Evolutionary conservation across 2,888 invertebrate genomes (phyloP).

Genomic region (Toxonevra muliebris): DNA sequence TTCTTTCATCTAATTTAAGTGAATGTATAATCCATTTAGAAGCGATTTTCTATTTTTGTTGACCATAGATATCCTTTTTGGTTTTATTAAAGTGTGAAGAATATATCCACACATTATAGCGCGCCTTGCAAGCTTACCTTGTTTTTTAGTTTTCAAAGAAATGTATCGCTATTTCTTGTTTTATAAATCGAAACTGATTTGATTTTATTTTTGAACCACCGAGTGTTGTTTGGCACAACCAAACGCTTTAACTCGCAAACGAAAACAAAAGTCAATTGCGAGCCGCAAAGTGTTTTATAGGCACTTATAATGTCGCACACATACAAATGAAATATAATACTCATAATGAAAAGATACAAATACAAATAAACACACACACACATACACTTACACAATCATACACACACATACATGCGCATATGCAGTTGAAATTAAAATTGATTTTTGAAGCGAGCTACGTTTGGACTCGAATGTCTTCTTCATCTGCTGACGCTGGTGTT

Average conservation of each 20-base stretch:
- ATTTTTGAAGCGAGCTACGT: background rate
- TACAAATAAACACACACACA: conserved; percentile 33
- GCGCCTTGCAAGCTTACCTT: no score
- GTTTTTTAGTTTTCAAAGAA: background rate
- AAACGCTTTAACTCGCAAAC: conserved; percentile 64
- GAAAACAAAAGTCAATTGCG: conserved; percentile 66
- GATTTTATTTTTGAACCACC: conserved; percentile 39
- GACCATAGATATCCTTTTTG: no score
- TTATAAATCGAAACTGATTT: background rate
- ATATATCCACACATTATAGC: no score
- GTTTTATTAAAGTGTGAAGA: no score
- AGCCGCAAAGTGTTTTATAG: conserved; percentile 69
- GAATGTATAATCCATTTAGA: no score
- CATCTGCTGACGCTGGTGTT: no score
- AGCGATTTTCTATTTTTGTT: no score
- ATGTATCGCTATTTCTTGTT: background rate
- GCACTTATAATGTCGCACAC: conserved; percentile 58
- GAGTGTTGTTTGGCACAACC: conserved; percentile 52
- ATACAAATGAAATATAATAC: conserved; percentile 62
- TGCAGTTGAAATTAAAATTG: background rate
- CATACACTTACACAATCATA: conserved; percentile 28
- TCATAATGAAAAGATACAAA: conserved; percentile 29
- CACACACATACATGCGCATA: background rate
- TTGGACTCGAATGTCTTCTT: background rate
- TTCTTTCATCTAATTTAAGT: no score